Percentiles rank a stretch among this genome's conserved stretches.
Evolutionary conservation across 2,888 invertebrate species (phyloP).

Genomic region (Serripes groenlandicus): DNA sequence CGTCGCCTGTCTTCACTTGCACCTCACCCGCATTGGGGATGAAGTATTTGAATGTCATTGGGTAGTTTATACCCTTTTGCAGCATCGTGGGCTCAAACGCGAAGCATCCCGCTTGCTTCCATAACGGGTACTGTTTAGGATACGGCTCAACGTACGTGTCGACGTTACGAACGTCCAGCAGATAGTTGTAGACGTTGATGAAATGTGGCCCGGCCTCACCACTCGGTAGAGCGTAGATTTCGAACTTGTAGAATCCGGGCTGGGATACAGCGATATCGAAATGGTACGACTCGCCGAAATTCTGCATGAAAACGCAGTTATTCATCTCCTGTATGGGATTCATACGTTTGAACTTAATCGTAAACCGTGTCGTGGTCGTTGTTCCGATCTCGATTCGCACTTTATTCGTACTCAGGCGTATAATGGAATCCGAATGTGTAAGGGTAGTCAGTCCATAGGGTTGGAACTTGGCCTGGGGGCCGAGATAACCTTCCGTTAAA

Average conservation of each 20-base stretch:
- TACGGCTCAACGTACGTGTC: constrained; percentile 72
- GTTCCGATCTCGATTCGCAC: constrained; percentile 77
- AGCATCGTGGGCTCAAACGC: constrained; percentile 77
- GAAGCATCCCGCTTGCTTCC: constrained; percentile 80
- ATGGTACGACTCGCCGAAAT: constrained; percentile 71
- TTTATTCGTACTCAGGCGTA: constrained; percentile 72
- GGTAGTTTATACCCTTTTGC: constrained; percentile 71
- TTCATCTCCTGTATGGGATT: constrained; percentile 77
- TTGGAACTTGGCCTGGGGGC: constrained; percentile 79
- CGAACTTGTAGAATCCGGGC: constrained; percentile 80
- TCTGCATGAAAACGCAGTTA: constrained; percentile 74
- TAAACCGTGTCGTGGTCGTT: constrained; percentile 71
- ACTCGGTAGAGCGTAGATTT: constrained; percentile 79
- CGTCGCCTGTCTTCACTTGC: constrained; percentile 78
- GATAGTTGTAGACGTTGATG: constrained; percentile 80
- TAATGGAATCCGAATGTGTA: constrained; percentile 76
- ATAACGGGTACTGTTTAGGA: constrained; percentile 81
- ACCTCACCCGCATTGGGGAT: constrained; percentile 77
- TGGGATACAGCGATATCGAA: constrained; percentile 76
- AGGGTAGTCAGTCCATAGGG: constrained; percentile 73
- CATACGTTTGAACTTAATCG: constrained; percentile 76
- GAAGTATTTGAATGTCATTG: constrained; percentile 73
- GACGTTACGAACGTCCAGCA: constrained; percentile 69
- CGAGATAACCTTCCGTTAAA: constrained; percentile 80
- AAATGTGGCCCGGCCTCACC: constrained; percentile 80